Percentiles rank a stretch among this genome's conserved stretches.
These are phyloP conservation scores for Pardalotus punctatus DNA, from an alignment of 2,113 vertebrate species.

Conservation along the genomic window DNA sequence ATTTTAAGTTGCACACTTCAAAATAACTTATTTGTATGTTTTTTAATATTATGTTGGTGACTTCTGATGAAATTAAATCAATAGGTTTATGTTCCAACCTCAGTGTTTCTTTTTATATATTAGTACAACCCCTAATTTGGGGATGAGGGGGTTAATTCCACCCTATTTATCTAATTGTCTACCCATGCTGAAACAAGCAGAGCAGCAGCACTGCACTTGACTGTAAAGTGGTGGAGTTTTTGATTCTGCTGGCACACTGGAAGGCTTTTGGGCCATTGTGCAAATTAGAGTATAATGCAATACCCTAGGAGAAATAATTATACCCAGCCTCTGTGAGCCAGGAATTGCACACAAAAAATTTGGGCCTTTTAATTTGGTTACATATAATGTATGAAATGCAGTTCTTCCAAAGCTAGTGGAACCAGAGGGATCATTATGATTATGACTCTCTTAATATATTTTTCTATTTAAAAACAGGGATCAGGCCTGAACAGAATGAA, in stretches of 20 bases:
- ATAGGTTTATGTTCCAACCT: neutral
- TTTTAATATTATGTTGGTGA: neutral
- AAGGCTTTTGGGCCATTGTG: conserved; percentile 24
- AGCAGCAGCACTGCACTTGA: neutral
- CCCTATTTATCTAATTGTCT: conserved; percentile 1
- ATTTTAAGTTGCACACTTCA: neutral
- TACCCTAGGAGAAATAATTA: conserved; percentile 38
- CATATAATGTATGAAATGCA: neutral
- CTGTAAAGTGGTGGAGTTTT: neutral
- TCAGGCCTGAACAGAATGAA: neutral
- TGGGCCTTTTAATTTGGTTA: conserved; percentile 36
- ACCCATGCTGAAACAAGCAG: neutral
- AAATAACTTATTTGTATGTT: neutral
- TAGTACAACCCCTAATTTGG: neutral
- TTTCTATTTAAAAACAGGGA: conserved; percentile 16
- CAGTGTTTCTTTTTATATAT: neutral
- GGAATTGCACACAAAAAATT: neutral
- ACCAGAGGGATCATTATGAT: neutral
- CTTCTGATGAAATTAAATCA: neutral
- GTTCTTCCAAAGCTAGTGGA: conserved; percentile 29
- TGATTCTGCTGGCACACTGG: neutral
- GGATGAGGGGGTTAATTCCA: conserved; percentile 17
- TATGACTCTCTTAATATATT: conserved; percentile 8
- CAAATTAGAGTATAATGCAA: conserved; percentile 40
- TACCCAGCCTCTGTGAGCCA: neutral